Evolutionary conservation across 2,888 invertebrate genomes (phyloP).

Genomic region (Achlya flavicornis): DNA sequence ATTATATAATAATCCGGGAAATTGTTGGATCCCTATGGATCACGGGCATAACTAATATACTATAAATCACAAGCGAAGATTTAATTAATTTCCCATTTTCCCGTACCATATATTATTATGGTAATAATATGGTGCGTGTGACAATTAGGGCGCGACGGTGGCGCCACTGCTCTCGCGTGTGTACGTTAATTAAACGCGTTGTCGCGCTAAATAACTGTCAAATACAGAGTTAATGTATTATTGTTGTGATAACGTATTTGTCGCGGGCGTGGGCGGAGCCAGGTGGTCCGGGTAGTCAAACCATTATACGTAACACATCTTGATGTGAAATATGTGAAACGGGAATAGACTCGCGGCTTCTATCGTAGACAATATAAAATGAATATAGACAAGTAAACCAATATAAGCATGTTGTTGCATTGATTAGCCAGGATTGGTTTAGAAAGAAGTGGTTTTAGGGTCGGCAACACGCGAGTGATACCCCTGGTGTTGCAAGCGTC

Average conservation of each 20-base stretch:
- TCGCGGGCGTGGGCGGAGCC: background rate
- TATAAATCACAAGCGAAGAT: background rate
- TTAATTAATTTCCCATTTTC: background rate
- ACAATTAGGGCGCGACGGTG: slow-evolving; percentile 63
- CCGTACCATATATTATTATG: background rate
- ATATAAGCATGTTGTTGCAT: too few relatives aligned
- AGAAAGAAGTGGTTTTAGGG: too few relatives aligned
- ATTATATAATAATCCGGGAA: too few relatives aligned
- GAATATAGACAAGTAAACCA: too few relatives aligned
- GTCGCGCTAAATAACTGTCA: slow-evolving; percentile 36
- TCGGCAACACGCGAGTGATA: too few relatives aligned
- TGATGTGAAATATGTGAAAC: background rate
- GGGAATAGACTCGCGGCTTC: too few relatives aligned
- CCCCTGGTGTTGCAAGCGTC: too few relatives aligned
- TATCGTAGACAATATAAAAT: too few relatives aligned
- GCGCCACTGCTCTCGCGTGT: slow-evolving; percentile 33
- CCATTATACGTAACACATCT: background rate
- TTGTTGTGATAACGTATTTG: slow-evolving; percentile 6
- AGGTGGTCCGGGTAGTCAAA: slow-evolving; percentile 1
- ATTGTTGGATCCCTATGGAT: too few relatives aligned
- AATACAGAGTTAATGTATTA: slow-evolving; percentile 14
- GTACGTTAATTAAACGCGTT: slow-evolving; percentile 43
- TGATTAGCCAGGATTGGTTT: too few relatives aligned
- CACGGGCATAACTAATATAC: too few relatives aligned
- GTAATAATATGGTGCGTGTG: slow-evolving; percentile 26